Percentiles rank a stretch among this genome's conserved stretches.
Conservation (phyloP, 2,888 invertebrate genomes). For the Priapulus caudatus region DNA sequence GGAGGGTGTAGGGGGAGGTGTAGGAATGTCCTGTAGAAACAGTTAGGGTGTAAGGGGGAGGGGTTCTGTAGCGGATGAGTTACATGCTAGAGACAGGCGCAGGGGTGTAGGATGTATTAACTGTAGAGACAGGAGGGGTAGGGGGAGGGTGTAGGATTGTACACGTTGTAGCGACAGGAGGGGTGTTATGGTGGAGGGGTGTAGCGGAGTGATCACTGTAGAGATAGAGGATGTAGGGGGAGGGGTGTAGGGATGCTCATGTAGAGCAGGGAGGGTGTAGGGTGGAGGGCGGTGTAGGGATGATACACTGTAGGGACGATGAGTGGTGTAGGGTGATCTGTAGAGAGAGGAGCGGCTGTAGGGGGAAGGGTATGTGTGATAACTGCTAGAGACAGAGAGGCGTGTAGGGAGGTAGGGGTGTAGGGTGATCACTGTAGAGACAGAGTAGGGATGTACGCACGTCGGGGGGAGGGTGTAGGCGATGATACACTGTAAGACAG, state of each 20-base stretch:
- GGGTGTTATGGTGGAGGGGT: background rate
- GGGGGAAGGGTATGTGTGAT: too few relatives aligned
- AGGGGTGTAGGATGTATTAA: too few relatives aligned
- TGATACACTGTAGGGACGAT: too few relatives aligned
- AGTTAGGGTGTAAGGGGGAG: too few relatives aligned
- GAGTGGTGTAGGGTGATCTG: background rate
- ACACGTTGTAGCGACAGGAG: too few relatives aligned
- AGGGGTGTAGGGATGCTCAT: background rate
- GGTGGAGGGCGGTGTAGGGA: too few relatives aligned
- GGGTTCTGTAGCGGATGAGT: too few relatives aligned
- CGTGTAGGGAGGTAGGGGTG: background rate
- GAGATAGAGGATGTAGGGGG: background rate
- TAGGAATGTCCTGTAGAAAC: too few relatives aligned
- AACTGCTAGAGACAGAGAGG: background rate
- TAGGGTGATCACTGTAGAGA: too few relatives aligned
- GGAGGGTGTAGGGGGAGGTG: background rate
- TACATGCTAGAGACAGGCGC: background rate
- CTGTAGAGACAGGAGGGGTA: slow-evolving; percentile 3
- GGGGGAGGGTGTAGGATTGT: background rate
- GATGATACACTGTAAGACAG: too few relatives aligned
- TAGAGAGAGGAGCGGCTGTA: background rate
- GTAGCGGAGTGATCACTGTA: background rate
- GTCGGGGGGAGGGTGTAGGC: too few relatives aligned
- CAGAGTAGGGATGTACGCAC: too few relatives aligned
- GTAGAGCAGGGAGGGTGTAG: background rate